phyloP scores from a whole-genome alignment of 2,113 vertebrate genomes.

The Macroglossus sobrinus region DNA sequence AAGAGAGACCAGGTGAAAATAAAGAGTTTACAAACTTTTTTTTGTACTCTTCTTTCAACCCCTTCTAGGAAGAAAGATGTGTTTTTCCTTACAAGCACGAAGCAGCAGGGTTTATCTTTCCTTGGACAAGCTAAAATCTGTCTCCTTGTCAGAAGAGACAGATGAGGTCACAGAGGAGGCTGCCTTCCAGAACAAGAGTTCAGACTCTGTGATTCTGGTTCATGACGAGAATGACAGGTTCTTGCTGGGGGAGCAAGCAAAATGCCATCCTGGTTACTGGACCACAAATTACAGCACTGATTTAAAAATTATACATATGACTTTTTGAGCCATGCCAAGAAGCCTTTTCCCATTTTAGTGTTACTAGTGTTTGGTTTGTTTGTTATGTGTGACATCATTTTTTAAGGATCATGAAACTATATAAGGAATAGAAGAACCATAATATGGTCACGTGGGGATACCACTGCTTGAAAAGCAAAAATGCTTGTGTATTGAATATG shows the following conservation, averaged over 20 bases:
- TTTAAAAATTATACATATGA: slow-evolving; percentile 28
- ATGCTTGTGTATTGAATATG: not conserved
- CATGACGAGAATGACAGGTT: not conserved
- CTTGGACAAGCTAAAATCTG: slow-evolving; percentile 19
- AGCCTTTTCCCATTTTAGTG: slow-evolving; percentile 18
- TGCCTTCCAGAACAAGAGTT: not conserved
- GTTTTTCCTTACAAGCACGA: not conserved
- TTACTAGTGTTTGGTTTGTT: not conserved
- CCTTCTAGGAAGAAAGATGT: not conserved
- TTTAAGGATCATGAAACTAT: not conserved
- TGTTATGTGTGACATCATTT: not conserved
- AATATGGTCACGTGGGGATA: not conserved
- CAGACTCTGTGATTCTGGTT: not conserved
- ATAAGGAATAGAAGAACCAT: not conserved
- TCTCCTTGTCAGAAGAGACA: slow-evolving; percentile 40
- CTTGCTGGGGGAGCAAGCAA: not conserved
- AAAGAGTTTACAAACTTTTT: not conserved
- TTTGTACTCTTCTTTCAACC: not conserved
- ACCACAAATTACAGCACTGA: not conserved
- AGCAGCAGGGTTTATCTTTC: slow-evolving; percentile 43
- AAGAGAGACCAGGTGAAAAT: not conserved
- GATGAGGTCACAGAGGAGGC: not conserved
- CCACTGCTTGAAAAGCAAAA: not conserved
- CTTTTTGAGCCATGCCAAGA: not conserved
- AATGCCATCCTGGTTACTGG: not conserved